These are phyloP conservation scores for Cataglyphis albicans DNA, from an alignment of 2,888 invertebrate species.

Conservation along the genomic window DNA sequence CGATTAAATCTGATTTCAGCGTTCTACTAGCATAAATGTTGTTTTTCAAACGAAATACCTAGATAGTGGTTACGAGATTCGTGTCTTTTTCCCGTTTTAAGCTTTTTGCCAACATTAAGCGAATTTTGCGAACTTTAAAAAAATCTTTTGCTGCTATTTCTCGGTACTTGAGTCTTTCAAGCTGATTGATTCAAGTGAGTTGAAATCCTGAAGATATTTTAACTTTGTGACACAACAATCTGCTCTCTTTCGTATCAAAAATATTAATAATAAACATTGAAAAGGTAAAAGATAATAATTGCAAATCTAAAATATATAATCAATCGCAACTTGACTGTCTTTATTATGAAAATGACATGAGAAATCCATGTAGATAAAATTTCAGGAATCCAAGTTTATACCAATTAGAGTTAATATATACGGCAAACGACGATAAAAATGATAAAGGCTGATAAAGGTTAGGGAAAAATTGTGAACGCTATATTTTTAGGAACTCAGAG, in stretches of 20 bases:
- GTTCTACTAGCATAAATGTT: not conserved
- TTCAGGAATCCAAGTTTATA: not conserved
- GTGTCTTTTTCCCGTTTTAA: not conserved
- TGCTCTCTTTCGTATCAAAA: not conserved
- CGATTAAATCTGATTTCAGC: not conserved
- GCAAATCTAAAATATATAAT: not conserved
- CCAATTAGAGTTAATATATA: constrained; percentile 7
- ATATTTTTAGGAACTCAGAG: constrained; percentile 21
- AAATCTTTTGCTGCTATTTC: not conserved
- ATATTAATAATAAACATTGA: not conserved
- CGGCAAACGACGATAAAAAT: constrained; percentile 38
- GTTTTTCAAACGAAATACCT: constrained; percentile 20
- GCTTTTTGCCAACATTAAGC: not conserved
- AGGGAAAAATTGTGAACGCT: constrained; percentile 30
- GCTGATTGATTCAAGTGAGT: not conserved
- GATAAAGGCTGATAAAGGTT: constrained; percentile 27
- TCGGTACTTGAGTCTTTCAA: not conserved
- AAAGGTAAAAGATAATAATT: not conserved
- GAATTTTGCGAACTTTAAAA: not conserved
- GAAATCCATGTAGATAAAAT: not conserved
- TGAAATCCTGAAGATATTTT: not conserved
- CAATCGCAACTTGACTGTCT: not conserved
- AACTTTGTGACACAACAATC: not conserved
- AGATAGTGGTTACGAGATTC: not conserved
- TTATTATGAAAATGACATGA: not conserved